Base-by-base conservation (phyloP, 1,140 invertebrate species). In the Amphibalanus amphitrite region DNA sequence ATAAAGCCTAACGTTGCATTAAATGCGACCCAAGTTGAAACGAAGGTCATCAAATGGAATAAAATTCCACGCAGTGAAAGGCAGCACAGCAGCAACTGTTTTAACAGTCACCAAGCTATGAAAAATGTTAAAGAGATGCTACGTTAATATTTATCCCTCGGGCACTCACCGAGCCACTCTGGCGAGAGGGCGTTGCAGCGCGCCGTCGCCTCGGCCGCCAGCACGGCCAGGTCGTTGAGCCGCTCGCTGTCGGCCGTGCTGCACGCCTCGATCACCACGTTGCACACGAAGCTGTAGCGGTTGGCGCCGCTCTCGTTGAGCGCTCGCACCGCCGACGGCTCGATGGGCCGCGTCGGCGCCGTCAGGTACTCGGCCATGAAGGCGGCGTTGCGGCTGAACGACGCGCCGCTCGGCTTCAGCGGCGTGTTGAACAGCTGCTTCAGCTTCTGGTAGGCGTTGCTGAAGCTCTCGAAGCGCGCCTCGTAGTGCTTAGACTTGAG, bases 151-250 rank as follows among this genome's bases (percentile, higher is more conserved):
- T n/a, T n/a, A n/a, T n/a, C 47, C 28, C 28, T 3, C 26, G 26
- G 33, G 4, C 40, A 74, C 75, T 76, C 74, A 80, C 80, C 91
- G 26, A 98, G 83, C 95, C 95, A 98, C 82, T 98, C 95, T 6
- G 90, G 86, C 74, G 90, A 91, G 1, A 98, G 82, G 3, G 89
- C 84, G 79, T 91, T 92, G 81, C 93, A 97, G 78, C 90, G 90
- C n/a, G 95, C 92, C 0, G 95, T 97, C 78, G 97, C 84, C 83
- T 98, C 95, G 15, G 94, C 93, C 83, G 94, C 97, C 69, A 93
- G 85, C 76, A 96, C 88, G 8, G 93, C 90, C 71, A 98, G 86
- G 81, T 98, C 95, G 82, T 97, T 97, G n/a, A 98, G 82, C 76
- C 90, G 86, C 75, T 93, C 91, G 75, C 92, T 91, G 77, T 93